A percentile compares a stretch with the other conserved stretches of the same genome.
phyloP scores from a whole-genome alignment of 2,888 invertebrate genomes.

The Melanophora roralis region DNA sequence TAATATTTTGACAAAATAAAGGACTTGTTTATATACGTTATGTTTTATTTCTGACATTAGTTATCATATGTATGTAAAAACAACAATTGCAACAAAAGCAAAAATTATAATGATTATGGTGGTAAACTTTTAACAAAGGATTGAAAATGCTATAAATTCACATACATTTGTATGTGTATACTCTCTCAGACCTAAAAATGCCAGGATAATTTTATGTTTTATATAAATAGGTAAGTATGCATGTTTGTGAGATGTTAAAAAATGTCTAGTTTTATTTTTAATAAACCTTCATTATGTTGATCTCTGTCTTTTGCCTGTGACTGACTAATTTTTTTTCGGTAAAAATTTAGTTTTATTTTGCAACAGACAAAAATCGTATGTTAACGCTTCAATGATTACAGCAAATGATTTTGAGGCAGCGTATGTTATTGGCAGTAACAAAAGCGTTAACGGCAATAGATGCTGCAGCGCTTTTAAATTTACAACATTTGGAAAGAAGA shows the following conservation, averaged over 20 bases:
- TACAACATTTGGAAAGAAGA: neutral
- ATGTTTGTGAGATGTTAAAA: neutral
- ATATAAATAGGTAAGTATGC: neutral
- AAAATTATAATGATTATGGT: conserved; percentile 30
- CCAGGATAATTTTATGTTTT: conserved; percentile 9
- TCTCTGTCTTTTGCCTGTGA: conserved; percentile 36
- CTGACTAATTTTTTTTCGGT: neutral
- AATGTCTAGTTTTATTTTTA: conserved; percentile 49
- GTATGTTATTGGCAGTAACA: neutral
- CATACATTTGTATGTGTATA: too few species aligned
- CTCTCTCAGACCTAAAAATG: conserved; percentile 6
- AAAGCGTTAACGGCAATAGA: conserved; percentile 6
- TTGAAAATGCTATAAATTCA: conserved; percentile 9
- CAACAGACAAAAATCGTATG: conserved; percentile 60
- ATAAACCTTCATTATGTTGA: conserved; percentile 51
- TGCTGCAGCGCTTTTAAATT: neutral
- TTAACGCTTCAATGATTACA: conserved; percentile 62
- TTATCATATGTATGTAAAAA: conserved; percentile 29
- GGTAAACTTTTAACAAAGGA: conserved; percentile 35
- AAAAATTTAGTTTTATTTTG: conserved; percentile 61
- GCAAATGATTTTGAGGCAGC: conserved; percentile 58
- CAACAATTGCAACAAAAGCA: neutral
- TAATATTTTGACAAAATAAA: conserved; percentile 59
- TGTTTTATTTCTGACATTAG: conserved; percentile 42
- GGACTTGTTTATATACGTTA: conserved; percentile 35